Evolutionary conservation across 2,888 invertebrate species (phyloP), one percentile per base, ranked within the genome.

Genomic region (Vesta saturnalis): DNA sequence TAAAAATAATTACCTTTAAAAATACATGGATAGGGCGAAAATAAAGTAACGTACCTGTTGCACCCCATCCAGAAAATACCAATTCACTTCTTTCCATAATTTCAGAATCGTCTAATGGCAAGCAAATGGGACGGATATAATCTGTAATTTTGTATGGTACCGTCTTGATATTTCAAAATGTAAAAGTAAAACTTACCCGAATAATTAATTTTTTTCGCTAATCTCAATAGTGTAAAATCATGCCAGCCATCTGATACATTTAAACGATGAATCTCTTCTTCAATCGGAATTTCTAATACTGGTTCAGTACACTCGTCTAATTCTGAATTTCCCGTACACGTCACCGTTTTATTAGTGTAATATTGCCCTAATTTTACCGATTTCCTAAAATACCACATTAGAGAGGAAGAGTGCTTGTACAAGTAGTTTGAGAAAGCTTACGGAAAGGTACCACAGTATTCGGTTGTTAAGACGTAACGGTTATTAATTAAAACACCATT

Each of bases 111-210:
- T 35, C 16, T 3, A 62, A 18, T 39, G 61, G 61, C 10, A 62
- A n/a, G 39, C 61, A 62, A n/a, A 62, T 54, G 4, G 61, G 61
- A 15, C 61, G 22, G 1, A 62, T 14, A 30, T 8, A 62, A 62
- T 62, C 61, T 62, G 14, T n/a, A 60, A n/a, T n/a, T n/a, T 39
- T n/a, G n/a, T 39, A 2, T 5, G 4, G 3, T 23, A 43, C 12
- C n/a, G 35, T 6, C 8, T 10, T 1, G 2, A 18, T n/a, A n/a
- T n/a, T 4, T 59, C 3, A 14, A 4, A n/a, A 19, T 46, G n/a
- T 14, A 12, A 59, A 56, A 16, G 5, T 8, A 18, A 5, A 18
- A 1, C 22, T 22, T 55, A 62, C 62, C 62, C 21, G 62, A 21
- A 43, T 15, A 62, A 10, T 6, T 10, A 10, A 55, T 39, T 18